Percentiles rank a stretch among this genome's conserved stretches.
phyloP scores from a whole-genome alignment of 2,113 vertebrate species.

The Clarias macrocephalus region DNA sequence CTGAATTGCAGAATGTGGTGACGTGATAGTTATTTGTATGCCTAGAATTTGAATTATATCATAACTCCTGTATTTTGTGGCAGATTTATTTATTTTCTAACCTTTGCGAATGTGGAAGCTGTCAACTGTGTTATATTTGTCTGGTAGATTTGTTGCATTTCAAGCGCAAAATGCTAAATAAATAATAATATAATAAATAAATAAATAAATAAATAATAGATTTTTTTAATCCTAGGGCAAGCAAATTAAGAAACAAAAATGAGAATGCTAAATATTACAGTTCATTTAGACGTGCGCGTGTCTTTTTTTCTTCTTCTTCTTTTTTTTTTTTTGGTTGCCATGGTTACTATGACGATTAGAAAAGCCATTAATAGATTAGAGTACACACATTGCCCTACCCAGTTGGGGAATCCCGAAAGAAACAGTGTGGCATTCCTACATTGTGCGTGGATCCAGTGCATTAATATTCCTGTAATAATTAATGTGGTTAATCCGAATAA shows the following conservation, averaged over 20 bases:
- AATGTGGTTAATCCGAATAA: background rate
- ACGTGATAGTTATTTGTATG: background rate
- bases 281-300: background rate
- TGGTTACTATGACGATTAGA: background rate
- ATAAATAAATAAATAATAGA: no score
- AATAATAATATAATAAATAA: background rate
- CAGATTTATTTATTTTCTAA: no score
- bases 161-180: background rate
- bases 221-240: background rate
- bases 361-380: background rate
- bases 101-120: no score
- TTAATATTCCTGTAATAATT: no score
- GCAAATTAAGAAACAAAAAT: background rate
- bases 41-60: background rate
- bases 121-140: no score
- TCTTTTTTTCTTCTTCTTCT: background rate
- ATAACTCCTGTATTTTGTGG: background rate
- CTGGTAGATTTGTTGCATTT: no score
- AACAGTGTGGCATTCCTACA: background rate
- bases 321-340: background rate
- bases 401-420: background rate
- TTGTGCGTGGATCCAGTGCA: background rate
- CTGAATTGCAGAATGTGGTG: background rate
- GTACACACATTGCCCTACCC: background rate
- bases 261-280: background rate